These are phyloP conservation scores for Megalurothrips usitatus DNA, from an alignment of 2,888 invertebrate species.

Conservation along the genomic window DNA sequence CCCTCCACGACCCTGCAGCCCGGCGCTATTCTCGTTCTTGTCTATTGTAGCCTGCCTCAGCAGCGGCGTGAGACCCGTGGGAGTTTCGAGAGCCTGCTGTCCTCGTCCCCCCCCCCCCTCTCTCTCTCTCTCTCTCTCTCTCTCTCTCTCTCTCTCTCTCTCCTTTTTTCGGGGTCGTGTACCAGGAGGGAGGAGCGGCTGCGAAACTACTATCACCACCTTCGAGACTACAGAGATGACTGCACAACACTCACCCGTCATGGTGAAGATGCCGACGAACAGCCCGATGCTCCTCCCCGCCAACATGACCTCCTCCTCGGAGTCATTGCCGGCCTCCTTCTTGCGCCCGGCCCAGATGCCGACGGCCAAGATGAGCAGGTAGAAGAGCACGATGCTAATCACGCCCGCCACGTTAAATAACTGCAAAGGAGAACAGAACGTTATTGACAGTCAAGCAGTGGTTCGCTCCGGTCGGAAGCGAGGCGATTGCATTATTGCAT, in stretches of 20 bases:
- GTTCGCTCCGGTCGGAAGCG: neutral
- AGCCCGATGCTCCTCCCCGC: conserved; percentile 96
- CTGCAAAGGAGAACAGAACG: conserved; percentile 43
- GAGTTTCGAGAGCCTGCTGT: neutral
- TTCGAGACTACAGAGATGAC: no score
- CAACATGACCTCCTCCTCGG: conserved; percentile 97
- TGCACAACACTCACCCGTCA: conserved; percentile 75
- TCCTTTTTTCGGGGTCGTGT: no score
- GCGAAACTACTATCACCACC: no score
- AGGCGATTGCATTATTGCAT: no score
- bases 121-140: no score
- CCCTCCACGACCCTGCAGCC: no score
- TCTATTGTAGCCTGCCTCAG: neutral
- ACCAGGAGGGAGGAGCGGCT: no score
- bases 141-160: no score
- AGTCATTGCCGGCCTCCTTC: conserved; percentile 80
- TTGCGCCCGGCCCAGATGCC: conserved; percentile 98
- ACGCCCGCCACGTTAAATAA: conserved; percentile 92
- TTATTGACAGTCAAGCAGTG: neutral
- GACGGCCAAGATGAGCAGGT: conserved; percentile 88
- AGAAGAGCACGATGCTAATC: conserved; percentile 92
- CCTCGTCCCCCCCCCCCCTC: neutral
- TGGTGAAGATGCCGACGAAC: conserved; percentile 97
- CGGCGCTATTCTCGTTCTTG: neutral
- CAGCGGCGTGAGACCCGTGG: conserved; percentile 24